A percentile compares a stretch with the other conserved stretches of the same genome.
phyloP scores from a whole-genome alignment of 2,797 vertebrate genomes.

The Pteropus rufus region DNA sequence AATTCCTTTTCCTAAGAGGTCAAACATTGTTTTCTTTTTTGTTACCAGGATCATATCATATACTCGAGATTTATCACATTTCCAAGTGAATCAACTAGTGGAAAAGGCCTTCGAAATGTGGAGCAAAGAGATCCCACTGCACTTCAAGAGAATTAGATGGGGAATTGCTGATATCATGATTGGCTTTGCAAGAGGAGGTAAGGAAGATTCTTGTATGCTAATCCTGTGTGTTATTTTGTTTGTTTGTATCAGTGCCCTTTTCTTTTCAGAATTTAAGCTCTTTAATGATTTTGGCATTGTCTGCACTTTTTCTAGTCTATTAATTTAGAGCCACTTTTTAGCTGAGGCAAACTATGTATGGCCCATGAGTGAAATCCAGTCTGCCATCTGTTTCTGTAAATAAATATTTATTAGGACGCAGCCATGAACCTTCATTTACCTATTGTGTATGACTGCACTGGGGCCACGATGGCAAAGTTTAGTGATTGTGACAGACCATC shows the following conservation, averaged over 20 bases:
- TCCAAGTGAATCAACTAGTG: constrained; percentile 74
- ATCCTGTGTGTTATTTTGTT: neutral
- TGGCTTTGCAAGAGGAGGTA: constrained; percentile 77
- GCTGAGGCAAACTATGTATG: neutral
- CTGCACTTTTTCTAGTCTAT: neutral
- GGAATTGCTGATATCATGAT: constrained; percentile 81
- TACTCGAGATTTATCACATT: constrained; percentile 71
- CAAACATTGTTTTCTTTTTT: constrained; percentile 35
- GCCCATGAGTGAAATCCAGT: neutral
- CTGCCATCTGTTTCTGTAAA: neutral
- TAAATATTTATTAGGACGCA: neutral
- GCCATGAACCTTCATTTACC: neutral
- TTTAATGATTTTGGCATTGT: neutral
- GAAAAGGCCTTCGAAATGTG: constrained; percentile 80
- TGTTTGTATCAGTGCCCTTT: neutral
- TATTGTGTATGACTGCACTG: neutral
- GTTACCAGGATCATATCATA: constrained; percentile 78
- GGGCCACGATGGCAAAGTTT: neutral
- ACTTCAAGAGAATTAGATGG: neutral
- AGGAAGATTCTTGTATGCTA: constrained; percentile 35
- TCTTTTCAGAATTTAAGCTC: neutral
- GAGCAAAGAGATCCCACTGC: constrained; percentile 81
- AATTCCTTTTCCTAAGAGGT: neutral
- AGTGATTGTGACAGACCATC: neutral
- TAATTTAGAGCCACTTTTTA: neutral